These are phyloP conservation scores for Microctonus brassicae DNA, from an alignment of 2,888 invertebrate species.

Conservation along the genomic window DNA sequence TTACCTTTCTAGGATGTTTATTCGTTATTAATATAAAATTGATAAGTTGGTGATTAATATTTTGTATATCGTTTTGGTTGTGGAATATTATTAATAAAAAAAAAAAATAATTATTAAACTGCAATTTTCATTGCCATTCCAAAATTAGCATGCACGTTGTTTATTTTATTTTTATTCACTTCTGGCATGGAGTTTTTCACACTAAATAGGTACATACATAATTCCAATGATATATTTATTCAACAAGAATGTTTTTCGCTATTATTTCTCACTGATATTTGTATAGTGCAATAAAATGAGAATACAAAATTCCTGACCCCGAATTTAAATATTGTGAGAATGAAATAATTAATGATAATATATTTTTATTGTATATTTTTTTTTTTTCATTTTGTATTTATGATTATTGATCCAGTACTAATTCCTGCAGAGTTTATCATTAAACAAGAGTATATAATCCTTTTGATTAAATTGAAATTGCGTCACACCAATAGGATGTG, in stretches of 20 bases:
- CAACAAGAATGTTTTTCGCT: not conserved
- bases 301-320: not conserved
- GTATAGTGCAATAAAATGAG: not conserved
- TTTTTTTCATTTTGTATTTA: not conserved
- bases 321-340: constrained; percentile 3
- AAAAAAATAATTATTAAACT: not conserved
- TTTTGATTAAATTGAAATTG: constrained; percentile 1
- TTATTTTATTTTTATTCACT: constrained; percentile 2
- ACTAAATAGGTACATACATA: not conserved
- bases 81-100: not conserved
- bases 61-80: no score
- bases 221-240: not conserved
- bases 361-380: not conserved
- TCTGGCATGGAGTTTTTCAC: constrained; percentile 2
- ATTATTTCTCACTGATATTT: not conserved
- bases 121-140: not conserved
- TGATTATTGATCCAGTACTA: constrained; percentile 12
- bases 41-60: no score
- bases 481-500: constrained; percentile 31
- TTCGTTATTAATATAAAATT: not conserved
- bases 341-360: not conserved
- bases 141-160: constrained; percentile 14
- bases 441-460: not conserved
- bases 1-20: not conserved
- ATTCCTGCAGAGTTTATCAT: constrained; percentile 11